Percentiles rank a stretch among this genome's conserved stretches.
Conservation (phyloP, 2,113 vertebrate genomes). For the Dermatemys mawii region DNA sequence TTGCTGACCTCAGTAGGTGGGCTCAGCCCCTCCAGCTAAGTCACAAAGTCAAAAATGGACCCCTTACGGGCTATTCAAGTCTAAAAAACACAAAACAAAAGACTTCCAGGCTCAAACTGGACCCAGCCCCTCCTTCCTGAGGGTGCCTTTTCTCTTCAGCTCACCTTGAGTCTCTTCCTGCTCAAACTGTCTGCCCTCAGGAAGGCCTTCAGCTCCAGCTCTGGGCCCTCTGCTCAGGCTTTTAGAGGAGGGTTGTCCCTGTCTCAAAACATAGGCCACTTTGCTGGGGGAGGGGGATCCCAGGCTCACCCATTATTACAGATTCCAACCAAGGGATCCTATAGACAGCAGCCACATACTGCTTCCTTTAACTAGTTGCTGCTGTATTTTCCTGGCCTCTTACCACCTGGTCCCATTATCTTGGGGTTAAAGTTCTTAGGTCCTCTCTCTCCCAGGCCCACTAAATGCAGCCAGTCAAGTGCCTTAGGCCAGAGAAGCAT, state of each 20-base stretch:
- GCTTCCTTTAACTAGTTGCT: background rate
- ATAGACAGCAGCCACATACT: background rate
- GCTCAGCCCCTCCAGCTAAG: background rate
- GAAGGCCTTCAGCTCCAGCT: background rate
- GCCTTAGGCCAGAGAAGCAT: background rate
- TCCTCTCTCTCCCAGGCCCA: background rate
- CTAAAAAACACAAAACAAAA: background rate
- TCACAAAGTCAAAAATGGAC: background rate
- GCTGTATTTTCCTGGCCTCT: background rate
- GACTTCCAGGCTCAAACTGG: background rate
- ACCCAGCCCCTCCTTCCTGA: background rate
- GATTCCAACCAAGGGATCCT: background rate
- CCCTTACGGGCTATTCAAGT: background rate
- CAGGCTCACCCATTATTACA: background rate
- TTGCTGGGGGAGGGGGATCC: background rate
- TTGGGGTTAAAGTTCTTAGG: background rate
- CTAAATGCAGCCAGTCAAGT: background rate
- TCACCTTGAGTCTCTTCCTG: background rate
- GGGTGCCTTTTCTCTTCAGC: background rate
- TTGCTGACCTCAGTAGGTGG: background rate
- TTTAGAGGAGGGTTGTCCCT: background rate
- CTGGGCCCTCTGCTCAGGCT: background rate
- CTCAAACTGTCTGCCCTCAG: background rate
- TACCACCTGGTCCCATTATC: background rate
- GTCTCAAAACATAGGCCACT: background rate